These are phyloP conservation scores for Eufriesea mexicana DNA, from an alignment of 1,140 invertebrate species.

Conservation along the genomic window DNA sequence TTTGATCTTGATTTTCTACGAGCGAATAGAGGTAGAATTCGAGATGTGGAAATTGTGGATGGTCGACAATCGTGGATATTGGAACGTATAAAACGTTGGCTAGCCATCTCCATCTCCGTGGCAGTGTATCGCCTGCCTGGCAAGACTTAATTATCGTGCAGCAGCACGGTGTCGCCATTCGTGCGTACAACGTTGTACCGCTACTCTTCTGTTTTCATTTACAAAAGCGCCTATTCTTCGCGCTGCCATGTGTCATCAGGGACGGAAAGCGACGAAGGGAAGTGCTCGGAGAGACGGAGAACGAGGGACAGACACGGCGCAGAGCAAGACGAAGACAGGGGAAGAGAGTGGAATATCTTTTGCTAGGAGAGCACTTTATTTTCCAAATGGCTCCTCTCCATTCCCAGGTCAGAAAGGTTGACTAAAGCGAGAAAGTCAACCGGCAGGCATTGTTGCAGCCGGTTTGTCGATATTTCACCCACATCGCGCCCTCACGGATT, in stretches of 20 bases:
- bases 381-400: constrained; percentile 53
- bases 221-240: constrained; percentile 59
- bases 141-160: constrained; percentile 48
- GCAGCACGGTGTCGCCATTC: constrained; percentile 26
- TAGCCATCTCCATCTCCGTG: not conserved
- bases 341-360: constrained; percentile 25
- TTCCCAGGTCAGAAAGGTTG: constrained; percentile 5
- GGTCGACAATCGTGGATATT: too few relatives aligned
- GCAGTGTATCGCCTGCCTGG: not conserved
- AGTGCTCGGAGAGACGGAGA: not conserved
- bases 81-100: too few relatives aligned
- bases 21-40: too few relatives aligned
- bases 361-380: constrained; percentile 59
- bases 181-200: constrained; percentile 57
- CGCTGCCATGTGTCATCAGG: constrained; percentile 56
- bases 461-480: constrained; percentile 50
- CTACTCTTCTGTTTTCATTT: constrained; percentile 58
- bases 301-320: not conserved
- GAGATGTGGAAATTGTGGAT: too few relatives aligned
- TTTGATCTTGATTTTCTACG: too few relatives aligned
- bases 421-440: constrained; percentile 49
- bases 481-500: not conserved
- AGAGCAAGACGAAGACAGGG: not conserved
- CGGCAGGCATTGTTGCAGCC: constrained; percentile 39
- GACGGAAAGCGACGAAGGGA: constrained; percentile 21